phyloP scores from a whole-genome alignment of 2,113 vertebrate genomes.

The Ictalurus punctatus region DNA sequence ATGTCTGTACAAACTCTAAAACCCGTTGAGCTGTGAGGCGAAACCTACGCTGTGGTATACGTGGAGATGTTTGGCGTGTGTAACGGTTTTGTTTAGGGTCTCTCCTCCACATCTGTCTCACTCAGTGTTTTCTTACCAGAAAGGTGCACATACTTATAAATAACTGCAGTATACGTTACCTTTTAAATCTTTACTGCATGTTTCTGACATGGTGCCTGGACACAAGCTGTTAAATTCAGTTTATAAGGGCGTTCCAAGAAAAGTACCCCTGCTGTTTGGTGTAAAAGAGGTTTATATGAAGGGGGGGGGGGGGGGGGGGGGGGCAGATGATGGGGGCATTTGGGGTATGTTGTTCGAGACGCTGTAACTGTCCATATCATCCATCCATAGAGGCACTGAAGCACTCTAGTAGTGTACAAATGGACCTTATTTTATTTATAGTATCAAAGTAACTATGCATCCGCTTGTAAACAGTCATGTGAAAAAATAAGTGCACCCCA shows the following conservation, averaged over 20 bases:
- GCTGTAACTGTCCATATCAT: background rate
- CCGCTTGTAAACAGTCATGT: background rate
- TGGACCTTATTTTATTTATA: background rate
- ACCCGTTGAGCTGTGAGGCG: background rate
- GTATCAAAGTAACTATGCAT: background rate
- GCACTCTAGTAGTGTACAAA: background rate
- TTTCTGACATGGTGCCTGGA: background rate
- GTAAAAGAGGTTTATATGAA: background rate
- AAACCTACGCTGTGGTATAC: background rate
- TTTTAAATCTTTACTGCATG: background rate
- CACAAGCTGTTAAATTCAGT: background rate
- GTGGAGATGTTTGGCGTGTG: background rate
- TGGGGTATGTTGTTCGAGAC: background rate
- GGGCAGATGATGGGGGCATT: background rate
- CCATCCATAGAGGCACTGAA: background rate
- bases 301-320: too few relatives aligned
- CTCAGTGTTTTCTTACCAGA: background rate
- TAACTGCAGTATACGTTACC: too few relatives aligned
- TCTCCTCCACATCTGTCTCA: background rate
- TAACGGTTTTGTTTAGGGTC: background rate
- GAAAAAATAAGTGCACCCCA: too few relatives aligned
- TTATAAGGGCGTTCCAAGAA: conserved; percentile 2
- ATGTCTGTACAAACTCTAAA: background rate
- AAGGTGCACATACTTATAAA: background rate
- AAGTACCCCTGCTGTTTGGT: background rate